phyloP scores from a whole-genome alignment of 2,797 vertebrate species.

The Tenualosa ilisha region DNA sequence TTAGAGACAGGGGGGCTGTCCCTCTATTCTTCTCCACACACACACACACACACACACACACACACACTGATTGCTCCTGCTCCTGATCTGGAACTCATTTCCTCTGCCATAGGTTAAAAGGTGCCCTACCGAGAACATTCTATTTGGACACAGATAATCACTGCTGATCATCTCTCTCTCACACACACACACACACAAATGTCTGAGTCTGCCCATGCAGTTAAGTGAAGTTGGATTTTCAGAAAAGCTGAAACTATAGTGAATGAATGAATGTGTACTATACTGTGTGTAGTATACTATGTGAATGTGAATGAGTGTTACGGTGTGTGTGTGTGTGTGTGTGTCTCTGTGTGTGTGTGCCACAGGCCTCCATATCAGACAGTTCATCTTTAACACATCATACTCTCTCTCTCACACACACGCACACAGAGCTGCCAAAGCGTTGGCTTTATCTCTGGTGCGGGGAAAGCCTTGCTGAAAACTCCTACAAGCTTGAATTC shows the following conservation, averaged over 20 bases:
- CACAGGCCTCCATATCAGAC: neutral
- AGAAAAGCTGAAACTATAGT: neutral
- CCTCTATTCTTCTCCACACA: neutral
- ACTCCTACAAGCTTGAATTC: neutral
- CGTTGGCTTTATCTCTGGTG: neutral
- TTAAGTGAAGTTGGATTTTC: neutral
- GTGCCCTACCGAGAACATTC: slow-evolving; percentile 27
- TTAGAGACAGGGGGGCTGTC: neutral
- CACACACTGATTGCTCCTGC: slow-evolving; percentile 24
- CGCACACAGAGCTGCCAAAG: neutral
- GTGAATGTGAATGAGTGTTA: no score
- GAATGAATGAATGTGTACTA: neutral
- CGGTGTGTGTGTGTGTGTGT: neutral
- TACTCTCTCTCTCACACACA: neutral
- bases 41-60: neutral
- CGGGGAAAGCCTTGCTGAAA: neutral
- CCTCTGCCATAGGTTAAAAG: slow-evolving; percentile 38
- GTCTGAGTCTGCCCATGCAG: neutral
- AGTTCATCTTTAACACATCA: neutral
- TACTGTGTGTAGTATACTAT: neutral
- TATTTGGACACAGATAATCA: slow-evolving; percentile 34
- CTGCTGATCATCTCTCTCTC: slow-evolving; percentile 36
- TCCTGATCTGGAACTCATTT: slow-evolving; percentile 50
- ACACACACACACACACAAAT: neutral
- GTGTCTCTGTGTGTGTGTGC: neutral